phyloP scores from a whole-genome alignment of 1,140 invertebrate species.

The Drosophila kurseongensis region DNA sequence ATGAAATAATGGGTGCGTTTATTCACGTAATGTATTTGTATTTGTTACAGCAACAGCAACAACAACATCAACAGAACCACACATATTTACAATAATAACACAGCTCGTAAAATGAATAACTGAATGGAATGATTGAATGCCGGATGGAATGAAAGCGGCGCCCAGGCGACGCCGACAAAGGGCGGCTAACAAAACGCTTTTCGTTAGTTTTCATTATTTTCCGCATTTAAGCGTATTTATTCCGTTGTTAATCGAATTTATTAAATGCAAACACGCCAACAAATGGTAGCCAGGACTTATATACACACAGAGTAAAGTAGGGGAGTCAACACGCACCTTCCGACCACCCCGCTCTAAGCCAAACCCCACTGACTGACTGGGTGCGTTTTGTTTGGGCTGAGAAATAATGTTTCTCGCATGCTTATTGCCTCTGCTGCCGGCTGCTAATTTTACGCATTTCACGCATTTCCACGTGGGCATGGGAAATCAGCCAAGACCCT shows the following conservation, averaged over 20 bases:
- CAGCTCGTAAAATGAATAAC: conserved; percentile 79
- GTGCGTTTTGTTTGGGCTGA: conserved; percentile 76
- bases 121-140: conserved; percentile 80
- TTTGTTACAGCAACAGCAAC: conserved; percentile 69
- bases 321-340: conserved; percentile 30
- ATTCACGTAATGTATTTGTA: conserved; percentile 84
- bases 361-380: conserved; percentile 22
- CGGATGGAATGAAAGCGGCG: conserved; percentile 72
- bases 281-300: conserved; percentile 23
- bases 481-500: neutral
- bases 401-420: conserved; percentile 77
- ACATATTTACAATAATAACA: conserved; percentile 83
- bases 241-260: conserved; percentile 83
- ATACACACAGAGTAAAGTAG: neutral
- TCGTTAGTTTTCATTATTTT: conserved; percentile 84
- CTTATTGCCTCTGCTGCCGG: conserved; percentile 51
- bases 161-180: conserved; percentile 57
- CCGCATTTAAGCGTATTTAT: conserved; percentile 83
- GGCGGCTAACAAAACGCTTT: conserved; percentile 77
- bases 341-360: neutral
- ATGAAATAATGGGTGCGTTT: conserved; percentile 83
- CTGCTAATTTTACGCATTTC: conserved; percentile 74
- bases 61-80: conserved; percentile 40
- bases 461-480: conserved; percentile 16
- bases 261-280: conserved; percentile 83